Conservation (phyloP, 1,140 invertebrate species). For the Leptonema lineaticorne region DNA sequence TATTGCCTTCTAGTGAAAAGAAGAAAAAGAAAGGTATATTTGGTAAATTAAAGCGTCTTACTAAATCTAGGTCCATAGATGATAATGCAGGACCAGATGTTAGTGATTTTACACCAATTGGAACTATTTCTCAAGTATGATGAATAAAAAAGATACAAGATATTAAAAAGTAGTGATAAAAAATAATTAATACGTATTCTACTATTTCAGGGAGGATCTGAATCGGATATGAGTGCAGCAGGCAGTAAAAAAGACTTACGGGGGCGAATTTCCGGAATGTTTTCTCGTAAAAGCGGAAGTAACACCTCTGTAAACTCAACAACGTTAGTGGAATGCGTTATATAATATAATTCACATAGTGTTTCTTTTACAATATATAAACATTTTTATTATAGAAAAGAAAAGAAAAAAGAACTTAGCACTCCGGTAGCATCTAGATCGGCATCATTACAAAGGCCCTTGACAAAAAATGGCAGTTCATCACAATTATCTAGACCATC, state of each 20-base stretch:
- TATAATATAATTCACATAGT: background rate
- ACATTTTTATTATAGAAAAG: conserved; percentile 46
- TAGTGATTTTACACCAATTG: conserved; percentile 53
- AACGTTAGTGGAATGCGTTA: conserved; percentile 33
- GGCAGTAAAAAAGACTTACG: conserved; percentile 77
- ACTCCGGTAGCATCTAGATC: conserved; percentile 37
- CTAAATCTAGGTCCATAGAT: conserved; percentile 81
- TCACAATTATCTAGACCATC: conserved; percentile 40
- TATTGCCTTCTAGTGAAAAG: conserved; percentile 67
- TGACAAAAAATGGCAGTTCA: conserved; percentile 49
- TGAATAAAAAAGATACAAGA: conserved; percentile 46
- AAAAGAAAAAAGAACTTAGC: conserved; percentile 44
- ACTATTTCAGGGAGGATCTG: conserved; percentile 63
- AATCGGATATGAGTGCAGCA: conserved; percentile 73
- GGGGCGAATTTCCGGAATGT: conserved; percentile 79
- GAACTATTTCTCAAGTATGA: conserved; percentile 56
- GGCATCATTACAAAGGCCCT: conserved; percentile 44
- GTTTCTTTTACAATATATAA: conserved; percentile 11
- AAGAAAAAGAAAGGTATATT: conserved; percentile 82
- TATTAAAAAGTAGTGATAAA: background rate
- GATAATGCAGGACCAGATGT: conserved; percentile 56
- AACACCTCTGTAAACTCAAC: conserved; percentile 50
- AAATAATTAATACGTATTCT: background rate
- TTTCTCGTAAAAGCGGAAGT: conserved; percentile 61
- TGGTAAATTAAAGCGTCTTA: conserved; percentile 80